Evolutionary conservation across 2,888 invertebrate genomes (phyloP).

Genomic region (Hypomecis punctinalis): DNA sequence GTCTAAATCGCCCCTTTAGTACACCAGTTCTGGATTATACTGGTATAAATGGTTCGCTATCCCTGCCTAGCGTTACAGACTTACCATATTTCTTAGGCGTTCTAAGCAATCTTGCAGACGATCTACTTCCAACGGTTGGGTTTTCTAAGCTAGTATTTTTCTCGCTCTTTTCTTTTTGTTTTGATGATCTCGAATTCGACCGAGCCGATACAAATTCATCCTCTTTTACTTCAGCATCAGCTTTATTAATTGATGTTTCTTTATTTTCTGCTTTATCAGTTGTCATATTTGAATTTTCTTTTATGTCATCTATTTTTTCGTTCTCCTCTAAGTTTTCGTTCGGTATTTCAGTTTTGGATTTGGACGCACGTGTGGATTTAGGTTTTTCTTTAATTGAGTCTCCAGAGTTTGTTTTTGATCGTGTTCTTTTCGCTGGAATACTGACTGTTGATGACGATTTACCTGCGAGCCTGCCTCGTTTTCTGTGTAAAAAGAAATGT

Average conservation of each 20-base stretch:
- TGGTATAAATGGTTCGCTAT: too few species aligned
- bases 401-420: slow-evolving; percentile 23
- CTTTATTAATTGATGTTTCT: background rate
- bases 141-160: background rate
- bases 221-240: background rate
- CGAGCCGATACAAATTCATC: background rate
- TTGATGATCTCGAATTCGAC: slow-evolving; percentile 8
- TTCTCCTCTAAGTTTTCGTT: background rate
- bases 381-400: slow-evolving; percentile 22
- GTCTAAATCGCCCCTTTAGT: too few species aligned
- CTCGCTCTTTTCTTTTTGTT: slow-evolving; percentile 8
- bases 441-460: slow-evolving; percentile 12
- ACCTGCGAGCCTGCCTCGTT: background rate
- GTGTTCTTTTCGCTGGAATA: slow-evolving; percentile 18
- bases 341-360: background rate
- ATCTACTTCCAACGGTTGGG: background rate
- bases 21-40: too few species aligned
- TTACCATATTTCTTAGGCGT: slow-evolving; percentile 21
- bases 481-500: too few species aligned
- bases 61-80: background rate
- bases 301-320: background rate
- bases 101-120: background rate
- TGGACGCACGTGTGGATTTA: slow-evolving; percentile 10
- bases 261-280: background rate
- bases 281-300: background rate